Evolutionary conservation across 2,797 vertebrate species (phyloP).

Genomic region (Caiman crocodilus): DNA sequence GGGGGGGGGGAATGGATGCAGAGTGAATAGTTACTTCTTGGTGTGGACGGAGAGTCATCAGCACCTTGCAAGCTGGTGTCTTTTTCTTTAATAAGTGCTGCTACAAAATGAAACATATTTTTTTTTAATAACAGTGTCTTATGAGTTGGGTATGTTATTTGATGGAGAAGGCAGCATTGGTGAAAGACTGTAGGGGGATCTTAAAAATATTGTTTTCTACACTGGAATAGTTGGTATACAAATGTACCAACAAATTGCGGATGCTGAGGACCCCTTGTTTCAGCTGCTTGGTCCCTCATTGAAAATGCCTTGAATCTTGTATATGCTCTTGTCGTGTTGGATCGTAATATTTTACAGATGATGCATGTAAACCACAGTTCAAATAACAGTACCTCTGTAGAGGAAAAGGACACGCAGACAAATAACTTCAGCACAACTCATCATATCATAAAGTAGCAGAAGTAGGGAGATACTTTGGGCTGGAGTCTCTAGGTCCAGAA

Average conservation of each 20-base stretch:
- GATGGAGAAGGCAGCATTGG: background rate
- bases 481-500: background rate
- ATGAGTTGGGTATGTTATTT: no score
- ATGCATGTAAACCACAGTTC: no score
- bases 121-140: no score
- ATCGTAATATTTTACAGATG: no score
- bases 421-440: background rate
- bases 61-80: background rate
- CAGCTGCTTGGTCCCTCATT: background rate
- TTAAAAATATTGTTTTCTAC: background rate
- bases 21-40: background rate
- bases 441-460: background rate
- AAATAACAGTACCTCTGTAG: background rate
- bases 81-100: background rate
- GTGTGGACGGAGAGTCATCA: background rate
- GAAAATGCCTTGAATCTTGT: no score
- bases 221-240: background rate
- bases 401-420: background rate
- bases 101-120: background rate
- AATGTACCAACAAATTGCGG: background rate
- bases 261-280: background rate
- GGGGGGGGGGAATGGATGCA: background rate
- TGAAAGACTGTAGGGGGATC: background rate
- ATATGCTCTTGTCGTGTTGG: no score
- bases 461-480: background rate